A percentile compares a stretch with the other conserved stretches of the same genome.
Evolutionary conservation across 1,140 invertebrate species (phyloP).

Genomic region (Phocides pigmalion): DNA sequence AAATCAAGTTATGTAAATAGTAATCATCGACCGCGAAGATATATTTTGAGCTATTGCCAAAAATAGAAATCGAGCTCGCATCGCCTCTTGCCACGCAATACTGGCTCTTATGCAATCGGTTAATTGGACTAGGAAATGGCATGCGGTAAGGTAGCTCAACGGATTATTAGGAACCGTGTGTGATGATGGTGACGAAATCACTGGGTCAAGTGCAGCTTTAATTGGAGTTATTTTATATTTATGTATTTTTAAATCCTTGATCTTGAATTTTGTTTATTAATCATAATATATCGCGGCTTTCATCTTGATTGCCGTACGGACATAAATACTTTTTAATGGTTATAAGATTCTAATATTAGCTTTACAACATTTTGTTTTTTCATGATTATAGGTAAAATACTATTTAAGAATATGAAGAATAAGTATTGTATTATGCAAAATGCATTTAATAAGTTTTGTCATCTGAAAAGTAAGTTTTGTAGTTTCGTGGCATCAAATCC

Average conservation of each 20-base stretch:
- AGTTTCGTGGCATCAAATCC: too few relatives aligned
- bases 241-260: not conserved
- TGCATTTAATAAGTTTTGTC: too few relatives aligned
- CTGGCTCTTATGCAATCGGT: slow-evolving; percentile 19
- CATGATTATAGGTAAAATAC: too few relatives aligned
- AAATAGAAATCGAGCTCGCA: slow-evolving; percentile 13
- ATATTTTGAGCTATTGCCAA: not conserved
- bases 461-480: too few relatives aligned
- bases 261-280: not conserved
- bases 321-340: too few relatives aligned
- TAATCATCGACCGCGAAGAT: slow-evolving; percentile 7
- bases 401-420: too few relatives aligned
- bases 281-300: too few relatives aligned
- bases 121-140: slow-evolving; percentile 9
- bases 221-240: not conserved
- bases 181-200: not conserved
- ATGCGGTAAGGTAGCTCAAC: slow-evolving; percentile 4
- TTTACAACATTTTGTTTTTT: too few relatives aligned
- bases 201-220: not conserved
- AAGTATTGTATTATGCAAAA: too few relatives aligned
- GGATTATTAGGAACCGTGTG: not conserved
- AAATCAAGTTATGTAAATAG: not conserved
- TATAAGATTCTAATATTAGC: too few relatives aligned
- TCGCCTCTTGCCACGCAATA: slow-evolving; percentile 5
- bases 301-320: too few relatives aligned